Evolutionary conservation across 2,888 invertebrate genomes (phyloP).

Genomic region (Cosmia trapezina): DNA sequence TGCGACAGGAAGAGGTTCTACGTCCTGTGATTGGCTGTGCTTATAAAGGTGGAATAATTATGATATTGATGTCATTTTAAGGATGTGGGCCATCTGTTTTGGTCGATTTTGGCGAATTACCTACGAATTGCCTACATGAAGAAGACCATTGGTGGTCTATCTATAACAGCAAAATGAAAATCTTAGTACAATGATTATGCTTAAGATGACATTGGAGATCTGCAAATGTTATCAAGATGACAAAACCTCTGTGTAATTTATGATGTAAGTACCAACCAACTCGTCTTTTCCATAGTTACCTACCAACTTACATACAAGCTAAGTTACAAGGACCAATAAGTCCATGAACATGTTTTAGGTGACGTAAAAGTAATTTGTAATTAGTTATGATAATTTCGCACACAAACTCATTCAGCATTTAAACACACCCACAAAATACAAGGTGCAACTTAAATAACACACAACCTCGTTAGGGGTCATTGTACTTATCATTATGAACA

Average conservation of each 20-base stretch:
- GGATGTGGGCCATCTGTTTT: not conserved
- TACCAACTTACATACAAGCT: too few species aligned
- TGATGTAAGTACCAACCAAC: not conserved
- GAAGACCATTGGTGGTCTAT: not conserved
- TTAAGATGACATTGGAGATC: not conserved
- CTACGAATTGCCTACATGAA: not conserved
- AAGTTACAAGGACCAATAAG: not conserved
- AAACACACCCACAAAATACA: too few species aligned
- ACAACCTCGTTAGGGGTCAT: too few species aligned
- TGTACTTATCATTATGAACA: too few species aligned
- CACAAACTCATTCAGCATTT: not conserved
- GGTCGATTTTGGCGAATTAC: not conserved
- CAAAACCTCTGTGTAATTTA: not conserved
- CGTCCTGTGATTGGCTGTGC: not conserved
- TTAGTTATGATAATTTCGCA: conserved; percentile 17
- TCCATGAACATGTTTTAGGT: not conserved
- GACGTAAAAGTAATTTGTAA: not conserved
- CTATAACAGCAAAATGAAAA: not conserved
- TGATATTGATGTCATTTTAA: not conserved
- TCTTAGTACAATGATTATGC: not conserved
- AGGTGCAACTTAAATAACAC: too few species aligned
- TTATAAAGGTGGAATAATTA: too few species aligned
- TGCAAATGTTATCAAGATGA: not conserved
- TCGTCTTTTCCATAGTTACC: not conserved
- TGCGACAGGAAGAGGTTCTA: conserved; percentile 2